Base-by-base conservation (phyloP, 2,797 vertebrate species). In the Moxostoma hubbsi region DNA sequence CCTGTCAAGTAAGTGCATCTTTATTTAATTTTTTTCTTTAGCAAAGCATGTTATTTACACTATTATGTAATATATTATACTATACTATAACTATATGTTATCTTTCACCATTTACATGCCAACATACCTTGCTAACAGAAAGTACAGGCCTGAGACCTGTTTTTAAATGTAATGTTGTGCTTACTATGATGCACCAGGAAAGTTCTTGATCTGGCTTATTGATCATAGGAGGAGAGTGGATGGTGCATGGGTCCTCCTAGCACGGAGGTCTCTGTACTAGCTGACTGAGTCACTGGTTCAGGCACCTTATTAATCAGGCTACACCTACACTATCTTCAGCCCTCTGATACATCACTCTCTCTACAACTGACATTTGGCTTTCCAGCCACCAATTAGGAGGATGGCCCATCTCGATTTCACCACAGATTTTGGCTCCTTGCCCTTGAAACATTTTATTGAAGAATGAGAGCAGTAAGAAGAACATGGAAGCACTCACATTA, bases 281-380 rank as follows among this genome's bases (percentile, higher is more conserved):
- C n/a, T 55, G 71, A 24, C 53, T 79, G 71, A 73, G 65, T 79
- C 71, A 75, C 65, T 9, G 61, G 58, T 70, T 61, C 46, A 75
- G 53, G 15, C 58, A 13, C 46, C 45, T 70, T 67, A 74, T 82
- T 64, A 70, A 68, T 82, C 65, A 70, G 6, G 36, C 58, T 70
- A 75, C 59, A 5, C 71, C 71, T 57, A 70, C 71, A 70, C 53
- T 43, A 36, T 70, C 76, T 71, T 24, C 53, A 75, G 36, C 64
- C 64, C 76, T 74, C 58, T 64, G n/a, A 75, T 74, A 59, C 65
- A 70, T 75, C 79, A 75, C 47, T 69, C 59, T 75, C 59, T 51
- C 16, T 53, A 24, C 24, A 58, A 45, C 46, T 82, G 76, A 79
- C 76, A 82, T 82, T 79, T 75, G 61, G 62, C 76, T 36, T 12